Evolutionary conservation across 2,888 invertebrate genomes (phyloP).

Genomic region (Troides helena): DNA sequence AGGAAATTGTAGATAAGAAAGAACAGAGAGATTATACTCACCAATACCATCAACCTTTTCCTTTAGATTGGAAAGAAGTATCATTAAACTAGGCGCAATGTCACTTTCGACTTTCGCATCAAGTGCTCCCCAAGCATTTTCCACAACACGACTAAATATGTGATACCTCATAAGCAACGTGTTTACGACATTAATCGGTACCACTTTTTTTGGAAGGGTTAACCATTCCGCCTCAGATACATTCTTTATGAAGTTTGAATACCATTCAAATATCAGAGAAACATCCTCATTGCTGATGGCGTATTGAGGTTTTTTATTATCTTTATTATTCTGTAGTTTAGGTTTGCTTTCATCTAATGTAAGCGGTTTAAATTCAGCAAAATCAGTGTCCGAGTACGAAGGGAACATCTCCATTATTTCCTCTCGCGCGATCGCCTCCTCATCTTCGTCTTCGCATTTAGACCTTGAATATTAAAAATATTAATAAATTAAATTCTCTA

Average conservation of each 20-base stretch:
- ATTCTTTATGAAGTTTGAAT: conserved; percentile 80
- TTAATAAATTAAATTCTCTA: background rate
- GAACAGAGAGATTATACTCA: conserved; percentile 39
- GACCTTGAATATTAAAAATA: conserved; percentile 58
- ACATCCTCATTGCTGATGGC: conserved; percentile 79
- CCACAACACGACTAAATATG: conserved; percentile 78
- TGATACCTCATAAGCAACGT: conserved; percentile 82
- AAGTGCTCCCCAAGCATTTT: conserved; percentile 73
- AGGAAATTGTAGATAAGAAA: too few relatives aligned
- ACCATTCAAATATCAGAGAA: conserved; percentile 80
- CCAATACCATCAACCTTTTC: conserved; percentile 70
- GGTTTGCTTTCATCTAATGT: conserved; percentile 73
- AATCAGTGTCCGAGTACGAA: conserved; percentile 84
- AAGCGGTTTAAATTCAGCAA: conserved; percentile 82
- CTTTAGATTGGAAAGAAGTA: conserved; percentile 78
- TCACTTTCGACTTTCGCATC: conserved; percentile 76
- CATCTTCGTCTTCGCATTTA: conserved; percentile 83
- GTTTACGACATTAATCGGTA: conserved; percentile 56
- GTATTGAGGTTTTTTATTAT: conserved; percentile 47
- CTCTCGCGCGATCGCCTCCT: conserved; percentile 82
- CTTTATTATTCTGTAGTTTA: conserved; percentile 45
- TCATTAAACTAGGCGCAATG: conserved; percentile 79
- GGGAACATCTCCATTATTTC: conserved; percentile 87
- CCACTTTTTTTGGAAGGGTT: conserved; percentile 65
- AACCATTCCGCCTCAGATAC: conserved; percentile 83